Conservation (phyloP, 2,888 invertebrate genomes). For the Lasiommata megera region DNA sequence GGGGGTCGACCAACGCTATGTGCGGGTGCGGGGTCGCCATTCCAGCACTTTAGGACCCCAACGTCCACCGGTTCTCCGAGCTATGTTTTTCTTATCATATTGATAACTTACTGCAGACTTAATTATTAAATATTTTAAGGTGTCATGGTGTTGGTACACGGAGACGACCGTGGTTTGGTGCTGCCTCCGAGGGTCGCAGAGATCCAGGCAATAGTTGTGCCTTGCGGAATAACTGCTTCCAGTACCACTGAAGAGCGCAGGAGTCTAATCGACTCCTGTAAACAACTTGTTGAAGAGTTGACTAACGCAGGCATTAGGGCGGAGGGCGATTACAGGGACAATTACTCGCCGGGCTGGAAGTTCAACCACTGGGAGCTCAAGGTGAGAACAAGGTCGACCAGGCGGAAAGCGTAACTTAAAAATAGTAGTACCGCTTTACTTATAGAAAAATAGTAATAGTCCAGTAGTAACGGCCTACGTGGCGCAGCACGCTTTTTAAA, state of each 20-base stretch:
- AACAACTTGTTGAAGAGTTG: slow-evolving; percentile 84
- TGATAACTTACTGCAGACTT: no score
- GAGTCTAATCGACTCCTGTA: slow-evolving; percentile 85
- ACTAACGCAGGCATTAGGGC: slow-evolving; percentile 84
- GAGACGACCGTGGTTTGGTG: slow-evolving; percentile 97
- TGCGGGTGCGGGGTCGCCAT: no score
- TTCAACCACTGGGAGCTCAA: slow-evolving; percentile 98
- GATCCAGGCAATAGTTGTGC: slow-evolving; percentile 94
- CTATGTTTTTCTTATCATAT: no score
- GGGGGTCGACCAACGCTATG: no score
- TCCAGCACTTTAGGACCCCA: no score
- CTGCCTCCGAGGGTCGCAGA: slow-evolving; percentile 96
- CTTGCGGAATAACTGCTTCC: slow-evolving; percentile 96
- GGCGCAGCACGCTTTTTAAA: no score
- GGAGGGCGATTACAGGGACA: slow-evolving; percentile 94
- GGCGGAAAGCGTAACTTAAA: no score
- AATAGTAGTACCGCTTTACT: no score
- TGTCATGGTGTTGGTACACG: slow-evolving; percentile 95
- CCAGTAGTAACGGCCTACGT: no score
- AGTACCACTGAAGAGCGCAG: slow-evolving; percentile 87
- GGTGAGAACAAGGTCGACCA: slow-evolving; percentile 61
- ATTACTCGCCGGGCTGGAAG: slow-evolving; percentile 99
- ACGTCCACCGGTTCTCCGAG: no score
- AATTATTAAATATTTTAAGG: slow-evolving; percentile 61
- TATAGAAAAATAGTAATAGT: no score